Evolutionary conservation across 2,888 invertebrate genomes (phyloP), one percentile per base, ranked within the genome.

Genomic region (Tyria jacobaeae): DNA sequence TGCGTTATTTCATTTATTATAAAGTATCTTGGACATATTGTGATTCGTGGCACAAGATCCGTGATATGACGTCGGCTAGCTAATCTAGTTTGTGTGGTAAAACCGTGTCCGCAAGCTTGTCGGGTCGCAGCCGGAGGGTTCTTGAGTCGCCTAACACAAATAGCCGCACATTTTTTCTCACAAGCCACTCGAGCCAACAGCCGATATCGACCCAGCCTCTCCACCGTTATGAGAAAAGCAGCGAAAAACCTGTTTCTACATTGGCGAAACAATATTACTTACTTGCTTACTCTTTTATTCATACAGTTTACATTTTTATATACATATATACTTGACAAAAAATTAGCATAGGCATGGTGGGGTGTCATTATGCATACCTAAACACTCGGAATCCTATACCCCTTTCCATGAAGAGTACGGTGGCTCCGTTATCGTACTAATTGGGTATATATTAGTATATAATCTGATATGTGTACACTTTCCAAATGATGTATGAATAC

Each of bases 141-240:
- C 87, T 89, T 78, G 78, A 87, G 73, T 71, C 75, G 72, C 84
- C 84, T 78, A 84, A 80, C 82, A 83, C 85, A 87, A 91, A 91
- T 90, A 90, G 88, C 88, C 81, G 80, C 87, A 84, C 89, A 89
- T 89, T 89, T 90, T 89, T 90, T 87, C 82, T 75, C 80, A 81
- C 84, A 83, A 80, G 80, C 85, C 86, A 84, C 89, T 90, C 75
- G 76, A 87, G 78, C 79, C 86, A 86, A 89, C 87, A 86, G 84
- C 80, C 86, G 81, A 88, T 89, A 89, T 88, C 86, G 84, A 84
- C 81, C 83, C 79, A 76, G 44, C 64, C 70, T 73, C 82, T 82
- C 78, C 75, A 86, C 86, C 84, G 87, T 86, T 86, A 86, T 84
- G 82, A 85, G 81, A 81, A 82, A 81, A 86, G 81, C 76, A 79